Base-by-base conservation (phyloP, 2,113 vertebrate genomes). In the Uria aalge region DNA sequence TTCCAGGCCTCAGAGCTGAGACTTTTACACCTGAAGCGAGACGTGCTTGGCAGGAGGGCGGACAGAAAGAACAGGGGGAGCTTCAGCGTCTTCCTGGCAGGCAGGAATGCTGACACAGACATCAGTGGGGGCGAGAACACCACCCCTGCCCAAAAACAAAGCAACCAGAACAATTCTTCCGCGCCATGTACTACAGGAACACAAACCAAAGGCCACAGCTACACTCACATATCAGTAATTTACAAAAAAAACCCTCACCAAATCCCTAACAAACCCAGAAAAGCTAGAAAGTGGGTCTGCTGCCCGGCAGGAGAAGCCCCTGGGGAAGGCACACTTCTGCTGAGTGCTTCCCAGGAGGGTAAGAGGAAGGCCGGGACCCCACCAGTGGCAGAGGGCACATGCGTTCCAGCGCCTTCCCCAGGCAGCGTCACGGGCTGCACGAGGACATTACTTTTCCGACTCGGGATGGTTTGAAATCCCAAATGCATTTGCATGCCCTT, bases 251-350 rank as follows among this genome's bases (percentile, higher is more conserved):
- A 45, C 41, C 34, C 53, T 57, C 50, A 45, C 20, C 38, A 66
- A 57, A 76, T 30, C 27, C 0, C 0, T 4, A 53, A 50, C 50
- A 62, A 73, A 38, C 40, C 27, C 66, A 68, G 0, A 1, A 1
- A 17, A 82, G 45, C 8, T 2, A 52, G 30, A 53, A 26, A 57
- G 32, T 6, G 11, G 21, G 45, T 36, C n/a, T 59, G 86, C 45
- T n/a, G 83, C 68, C 73, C 0, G 0, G 60, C 45, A 38, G 60
- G 36, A 73, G 23, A 43, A 52, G 67, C 36, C 59, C 12, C 1
- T 5, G 34, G 53, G 78, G 53, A 72, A 38, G 67, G 11, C 8
- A 38, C 4, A 0, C 50, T 29, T n/a, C 23, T 43, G 40, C 77
- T 5, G n/a, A 43, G 32, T 1, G 2, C 59, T 7, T 15, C 73